A percentile compares a stretch with the other conserved stretches of the same genome.
Evolutionary conservation across 2,797 vertebrate species (phyloP).

Genomic region (Mus caroli): DNA sequence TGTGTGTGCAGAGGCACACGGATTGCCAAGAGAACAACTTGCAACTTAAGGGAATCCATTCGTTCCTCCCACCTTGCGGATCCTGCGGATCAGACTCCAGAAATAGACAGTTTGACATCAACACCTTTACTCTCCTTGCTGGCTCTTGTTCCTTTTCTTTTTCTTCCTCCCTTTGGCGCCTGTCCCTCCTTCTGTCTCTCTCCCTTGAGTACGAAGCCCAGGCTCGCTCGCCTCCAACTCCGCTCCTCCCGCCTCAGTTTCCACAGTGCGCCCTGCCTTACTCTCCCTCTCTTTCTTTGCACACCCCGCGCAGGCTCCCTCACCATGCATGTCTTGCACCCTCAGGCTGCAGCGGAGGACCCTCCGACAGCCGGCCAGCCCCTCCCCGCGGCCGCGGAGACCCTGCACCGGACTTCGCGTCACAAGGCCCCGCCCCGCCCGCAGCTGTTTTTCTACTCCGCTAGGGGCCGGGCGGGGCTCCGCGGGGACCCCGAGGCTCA

Average conservation of each 20-base stretch:
- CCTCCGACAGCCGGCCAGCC: background rate
- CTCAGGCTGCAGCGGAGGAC: background rate
- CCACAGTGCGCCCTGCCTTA: background rate
- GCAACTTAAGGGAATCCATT: background rate
- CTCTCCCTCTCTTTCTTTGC: background rate
- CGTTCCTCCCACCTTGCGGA: background rate
- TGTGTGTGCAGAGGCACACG: background rate
- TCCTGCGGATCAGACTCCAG: background rate
- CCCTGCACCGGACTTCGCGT: background rate
- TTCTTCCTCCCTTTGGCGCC: background rate
- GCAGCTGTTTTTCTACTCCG: slow-evolving; percentile 73
- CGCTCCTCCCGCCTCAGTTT: background rate
- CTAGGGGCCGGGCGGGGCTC: background rate
- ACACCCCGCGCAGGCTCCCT: background rate
- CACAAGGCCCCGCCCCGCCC: slow-evolving; percentile 69
- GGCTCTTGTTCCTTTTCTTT: too few relatives aligned
- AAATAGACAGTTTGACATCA: background rate
- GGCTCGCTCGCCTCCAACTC: background rate
- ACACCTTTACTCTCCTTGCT: background rate
- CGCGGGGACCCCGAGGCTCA: background rate
- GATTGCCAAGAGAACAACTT: background rate
- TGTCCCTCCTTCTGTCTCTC: background rate
- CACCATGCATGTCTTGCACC: background rate
- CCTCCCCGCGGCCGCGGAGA: background rate
- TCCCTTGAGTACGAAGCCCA: background rate